Evolutionary conservation across 2,797 vertebrate genomes (phyloP).

Genomic region (Fistularia commersonii): DNA sequence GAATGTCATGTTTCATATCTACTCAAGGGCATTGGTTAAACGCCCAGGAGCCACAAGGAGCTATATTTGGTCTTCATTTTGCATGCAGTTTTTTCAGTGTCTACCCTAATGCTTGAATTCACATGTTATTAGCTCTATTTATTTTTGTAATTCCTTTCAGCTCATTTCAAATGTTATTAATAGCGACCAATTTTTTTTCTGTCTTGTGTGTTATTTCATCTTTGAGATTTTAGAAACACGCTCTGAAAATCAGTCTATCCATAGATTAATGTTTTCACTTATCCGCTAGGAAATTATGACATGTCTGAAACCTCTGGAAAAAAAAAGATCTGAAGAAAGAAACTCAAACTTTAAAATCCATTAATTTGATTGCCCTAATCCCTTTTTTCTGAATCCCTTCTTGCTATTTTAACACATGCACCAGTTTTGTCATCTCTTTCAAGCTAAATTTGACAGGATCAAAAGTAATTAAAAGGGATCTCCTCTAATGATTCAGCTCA

Average conservation of each 20-base stretch:
- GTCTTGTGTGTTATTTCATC: constrained; percentile 30
- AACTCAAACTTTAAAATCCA: too few relatives aligned
- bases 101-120: not conserved
- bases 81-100: constrained; percentile 2
- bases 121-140: constrained; percentile 31
- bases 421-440: too few relatives aligned
- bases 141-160: constrained; percentile 42
- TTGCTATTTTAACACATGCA: too few relatives aligned
- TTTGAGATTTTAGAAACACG: constrained; percentile 31
- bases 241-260: constrained; percentile 22
- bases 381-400: too few relatives aligned
- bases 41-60: constrained; percentile 17
- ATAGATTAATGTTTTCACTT: constrained; percentile 43
- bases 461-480: too few relatives aligned
- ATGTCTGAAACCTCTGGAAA: constrained; percentile 43
- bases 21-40: constrained; percentile 44
- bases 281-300: constrained; percentile 34
- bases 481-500: too few relatives aligned
- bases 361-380: too few relatives aligned
- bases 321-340: constrained; percentile 8
- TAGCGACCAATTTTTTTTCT: constrained; percentile 16
- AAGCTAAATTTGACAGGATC: too few relatives aligned
- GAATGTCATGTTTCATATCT: constrained; percentile 19
- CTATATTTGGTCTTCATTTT: constrained; percentile 49
- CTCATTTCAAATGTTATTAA: constrained; percentile 27